These are phyloP conservation scores for Ganaspis brasiliensis DNA, from an alignment of 2,888 invertebrate genomes.

Conservation along the genomic window DNA sequence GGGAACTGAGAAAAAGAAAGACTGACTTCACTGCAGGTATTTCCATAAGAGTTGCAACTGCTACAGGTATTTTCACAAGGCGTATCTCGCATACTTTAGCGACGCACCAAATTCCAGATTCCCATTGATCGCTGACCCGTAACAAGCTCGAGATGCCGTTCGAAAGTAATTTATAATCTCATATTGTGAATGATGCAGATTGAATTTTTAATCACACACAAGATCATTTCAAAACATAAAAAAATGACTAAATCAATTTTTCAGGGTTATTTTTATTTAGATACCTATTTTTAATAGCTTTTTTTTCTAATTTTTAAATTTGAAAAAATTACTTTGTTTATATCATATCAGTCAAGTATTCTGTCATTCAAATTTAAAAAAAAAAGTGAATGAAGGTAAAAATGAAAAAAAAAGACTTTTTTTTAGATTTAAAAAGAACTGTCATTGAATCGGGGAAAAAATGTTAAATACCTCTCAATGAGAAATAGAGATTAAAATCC, in stretches of 20 bases:
- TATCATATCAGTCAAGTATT: too few relatives aligned
- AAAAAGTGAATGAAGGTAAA: too few relatives aligned
- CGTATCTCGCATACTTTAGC: conserved; percentile 36
- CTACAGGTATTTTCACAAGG: conserved; percentile 32
- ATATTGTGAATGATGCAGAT: conserved; percentile 3
- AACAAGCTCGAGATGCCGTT: conserved; percentile 41
- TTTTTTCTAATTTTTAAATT: too few relatives aligned
- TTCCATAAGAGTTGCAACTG: conserved; percentile 17
- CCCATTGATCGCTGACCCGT: conserved; percentile 57
- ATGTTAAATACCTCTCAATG: neutral
- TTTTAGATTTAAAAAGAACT: too few relatives aligned
- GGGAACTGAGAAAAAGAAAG: conserved; percentile 33
- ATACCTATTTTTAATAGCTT: too few relatives aligned
- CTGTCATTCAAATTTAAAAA: too few relatives aligned
- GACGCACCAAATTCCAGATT: conserved; percentile 64
- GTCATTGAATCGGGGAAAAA: too few relatives aligned
- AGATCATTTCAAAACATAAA: conserved; percentile 4
- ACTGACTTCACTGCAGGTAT: conserved; percentile 15
- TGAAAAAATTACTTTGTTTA: too few relatives aligned
- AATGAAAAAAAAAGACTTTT: too few relatives aligned
- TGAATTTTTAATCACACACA: neutral
- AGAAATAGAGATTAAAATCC: conserved; percentile 18
- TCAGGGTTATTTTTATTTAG: too few relatives aligned
- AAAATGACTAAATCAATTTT: too few relatives aligned
- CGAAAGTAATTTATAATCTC: conserved; percentile 34